These are phyloP conservation scores for Carassius gibelio DNA, from an alignment of 2,113 vertebrate species.

Conservation along the genomic window DNA sequence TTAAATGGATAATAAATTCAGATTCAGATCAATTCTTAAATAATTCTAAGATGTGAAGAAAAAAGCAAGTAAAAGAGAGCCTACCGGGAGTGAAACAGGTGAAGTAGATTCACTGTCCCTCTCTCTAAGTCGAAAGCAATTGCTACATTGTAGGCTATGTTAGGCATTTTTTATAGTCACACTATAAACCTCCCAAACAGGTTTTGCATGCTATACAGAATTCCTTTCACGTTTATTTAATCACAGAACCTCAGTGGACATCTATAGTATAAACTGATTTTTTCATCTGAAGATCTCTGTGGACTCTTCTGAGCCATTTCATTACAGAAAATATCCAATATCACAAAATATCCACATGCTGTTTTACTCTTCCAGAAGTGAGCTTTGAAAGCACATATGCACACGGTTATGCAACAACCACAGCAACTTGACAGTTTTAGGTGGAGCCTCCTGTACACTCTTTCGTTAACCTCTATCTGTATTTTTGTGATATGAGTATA, in stretches of 20 bases:
- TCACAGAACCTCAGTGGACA: background rate
- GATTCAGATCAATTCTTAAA: background rate
- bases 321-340: background rate
- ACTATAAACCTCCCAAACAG: conserved; percentile 50
- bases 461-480: background rate
- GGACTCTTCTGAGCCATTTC: background rate
- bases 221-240: background rate
- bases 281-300: background rate
- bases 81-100: conserved; percentile 35
- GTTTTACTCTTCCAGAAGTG: background rate
- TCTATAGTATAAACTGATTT: background rate
- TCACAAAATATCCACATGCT: background rate
- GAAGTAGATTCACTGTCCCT: conserved; percentile 5
- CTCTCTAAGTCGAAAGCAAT: background rate
- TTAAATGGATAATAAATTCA: background rate
- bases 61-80: conserved; percentile 13
- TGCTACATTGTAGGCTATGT: background rate
- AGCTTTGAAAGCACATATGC: background rate
- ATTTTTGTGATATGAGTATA: background rate
- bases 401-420: background rate
- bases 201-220: conserved; percentile 30
- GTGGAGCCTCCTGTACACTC: background rate
- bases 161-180: conserved; percentile 25
- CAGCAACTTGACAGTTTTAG: background rate
- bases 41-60: background rate